Evolutionary conservation across 2,797 vertebrate genomes (phyloP).

Genomic region (Phrynocephalus forsythii): DNA sequence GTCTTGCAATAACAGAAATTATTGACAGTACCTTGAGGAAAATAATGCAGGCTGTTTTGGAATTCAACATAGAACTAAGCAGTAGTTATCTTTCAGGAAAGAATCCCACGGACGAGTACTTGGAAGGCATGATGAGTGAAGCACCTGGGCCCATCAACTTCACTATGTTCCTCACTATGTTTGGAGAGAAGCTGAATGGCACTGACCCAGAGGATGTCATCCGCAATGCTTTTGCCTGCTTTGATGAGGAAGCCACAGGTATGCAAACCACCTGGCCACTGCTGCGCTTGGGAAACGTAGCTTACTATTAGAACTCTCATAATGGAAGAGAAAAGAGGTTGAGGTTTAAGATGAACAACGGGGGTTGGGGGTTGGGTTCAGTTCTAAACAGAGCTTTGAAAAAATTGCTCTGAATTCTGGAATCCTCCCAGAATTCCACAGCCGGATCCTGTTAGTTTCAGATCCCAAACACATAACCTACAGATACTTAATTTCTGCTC

Average conservation of each 20-base stretch:
- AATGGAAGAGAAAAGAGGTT: too few relatives aligned
- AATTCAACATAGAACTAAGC: neutral
- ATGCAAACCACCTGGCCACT: neutral
- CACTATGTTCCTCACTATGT: slow-evolving; percentile 99
- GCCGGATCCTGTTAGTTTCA: too few relatives aligned
- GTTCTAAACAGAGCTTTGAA: too few relatives aligned
- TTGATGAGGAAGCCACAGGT: slow-evolving; percentile 97
- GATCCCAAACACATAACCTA: too few relatives aligned
- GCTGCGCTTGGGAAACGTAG: neutral
- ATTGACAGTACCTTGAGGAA: neutral
- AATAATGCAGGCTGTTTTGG: neutral
- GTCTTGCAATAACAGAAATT: neutral
- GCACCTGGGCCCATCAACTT: slow-evolving; percentile 99
- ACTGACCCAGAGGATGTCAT: slow-evolving; percentile 98
- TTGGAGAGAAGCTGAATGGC: slow-evolving; percentile 96
- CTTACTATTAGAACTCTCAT: neutral
- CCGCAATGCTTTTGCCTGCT: slow-evolving; percentile 97
- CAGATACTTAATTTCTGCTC: too few relatives aligned
- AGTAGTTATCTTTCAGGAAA: slow-evolving; percentile 82
- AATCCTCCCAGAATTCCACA: too few relatives aligned
- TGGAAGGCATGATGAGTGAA: slow-evolving; percentile 99
- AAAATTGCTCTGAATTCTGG: too few relatives aligned
- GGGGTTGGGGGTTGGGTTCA: too few relatives aligned
- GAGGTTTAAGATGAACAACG: too few relatives aligned
- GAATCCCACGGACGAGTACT: slow-evolving; percentile 96